These are phyloP conservation scores for Dasypolia templi DNA, from an alignment of 2,888 invertebrate genomes.

Conservation along the genomic window DNA sequence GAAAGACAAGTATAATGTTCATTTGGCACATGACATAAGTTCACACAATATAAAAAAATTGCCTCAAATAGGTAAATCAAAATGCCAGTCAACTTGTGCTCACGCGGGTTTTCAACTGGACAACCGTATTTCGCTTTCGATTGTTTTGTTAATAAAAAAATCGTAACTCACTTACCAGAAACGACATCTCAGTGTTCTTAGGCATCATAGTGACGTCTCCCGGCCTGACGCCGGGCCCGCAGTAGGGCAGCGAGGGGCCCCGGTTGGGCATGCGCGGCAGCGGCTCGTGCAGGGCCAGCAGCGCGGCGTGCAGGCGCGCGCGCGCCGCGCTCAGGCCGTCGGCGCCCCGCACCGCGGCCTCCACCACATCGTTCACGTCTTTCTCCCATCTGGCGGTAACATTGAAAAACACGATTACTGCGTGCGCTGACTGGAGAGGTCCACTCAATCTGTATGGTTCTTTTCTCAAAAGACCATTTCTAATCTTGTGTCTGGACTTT, in stretches of 20 bases:
- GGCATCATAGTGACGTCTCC: constrained; percentile 89
- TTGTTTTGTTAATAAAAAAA: no score
- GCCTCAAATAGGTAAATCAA: no score
- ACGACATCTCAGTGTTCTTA: constrained; percentile 88
- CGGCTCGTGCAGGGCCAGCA: constrained; percentile 83
- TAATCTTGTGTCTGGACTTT: no score
- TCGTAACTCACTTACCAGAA: constrained; percentile 78
- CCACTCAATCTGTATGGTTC: no score
- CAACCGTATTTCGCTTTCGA: no score
- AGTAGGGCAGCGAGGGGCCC: constrained; percentile 91
- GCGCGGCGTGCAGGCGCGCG: constrained; percentile 85
- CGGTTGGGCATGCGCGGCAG: constrained; percentile 80
- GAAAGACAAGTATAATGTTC: no score
- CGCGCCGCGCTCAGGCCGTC: constrained; percentile 85
- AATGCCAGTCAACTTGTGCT: no score
- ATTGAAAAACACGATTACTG: not conserved
- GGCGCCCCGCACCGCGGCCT: constrained; percentile 89
- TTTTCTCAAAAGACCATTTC: no score
- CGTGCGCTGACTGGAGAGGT: no score
- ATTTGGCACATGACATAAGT: no score
- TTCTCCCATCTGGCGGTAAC: constrained; percentile 82
- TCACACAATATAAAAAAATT: no score
- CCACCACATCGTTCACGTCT: constrained; percentile 90
- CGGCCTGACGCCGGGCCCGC: constrained; percentile 89
- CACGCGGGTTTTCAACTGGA: no score